Conservation (phyloP, 2,113 vertebrate genomes). For the Terrapene triunguis region DNA sequence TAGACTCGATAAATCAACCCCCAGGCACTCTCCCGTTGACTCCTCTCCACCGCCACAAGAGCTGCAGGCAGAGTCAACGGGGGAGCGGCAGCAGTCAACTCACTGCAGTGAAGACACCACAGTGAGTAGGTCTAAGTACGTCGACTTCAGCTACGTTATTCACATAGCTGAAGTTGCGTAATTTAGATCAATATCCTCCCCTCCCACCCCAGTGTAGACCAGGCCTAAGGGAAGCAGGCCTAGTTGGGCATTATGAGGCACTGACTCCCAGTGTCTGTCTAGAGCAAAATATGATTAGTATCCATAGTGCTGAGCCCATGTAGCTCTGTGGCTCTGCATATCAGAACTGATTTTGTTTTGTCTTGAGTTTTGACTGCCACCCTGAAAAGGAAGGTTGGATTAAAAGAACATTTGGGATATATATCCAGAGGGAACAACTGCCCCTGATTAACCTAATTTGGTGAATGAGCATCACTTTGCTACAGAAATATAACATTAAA, state of each 20-base stretch:
- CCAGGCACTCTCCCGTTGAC: too few species aligned
- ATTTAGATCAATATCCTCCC: too few species aligned
- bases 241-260: background rate
- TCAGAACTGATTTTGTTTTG: slow-evolving; percentile 49
- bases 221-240: background rate
- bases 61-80: too few species aligned
- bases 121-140: too few species aligned
- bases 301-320: background rate
- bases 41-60: too few species aligned
- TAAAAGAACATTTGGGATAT: slow-evolving; percentile 26
- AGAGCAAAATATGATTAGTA: background rate
- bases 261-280: background rate
- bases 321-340: background rate
- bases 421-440: slow-evolving; percentile 19
- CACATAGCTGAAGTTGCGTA: too few species aligned
- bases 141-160: too few species aligned
- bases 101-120: too few species aligned
- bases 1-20: too few species aligned
- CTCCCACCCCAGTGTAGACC: too few species aligned
- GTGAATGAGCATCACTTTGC: slow-evolving; percentile 19
- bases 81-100: too few species aligned
- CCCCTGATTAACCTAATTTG: slow-evolving; percentile 52
- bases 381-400: slow-evolving; percentile 36
- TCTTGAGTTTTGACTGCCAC: slow-evolving; percentile 1
- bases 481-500: slow-evolving; percentile 10